Evolutionary conservation across 2,888 invertebrate genomes (phyloP).

Genomic region (Zeuzera pyrina): DNA sequence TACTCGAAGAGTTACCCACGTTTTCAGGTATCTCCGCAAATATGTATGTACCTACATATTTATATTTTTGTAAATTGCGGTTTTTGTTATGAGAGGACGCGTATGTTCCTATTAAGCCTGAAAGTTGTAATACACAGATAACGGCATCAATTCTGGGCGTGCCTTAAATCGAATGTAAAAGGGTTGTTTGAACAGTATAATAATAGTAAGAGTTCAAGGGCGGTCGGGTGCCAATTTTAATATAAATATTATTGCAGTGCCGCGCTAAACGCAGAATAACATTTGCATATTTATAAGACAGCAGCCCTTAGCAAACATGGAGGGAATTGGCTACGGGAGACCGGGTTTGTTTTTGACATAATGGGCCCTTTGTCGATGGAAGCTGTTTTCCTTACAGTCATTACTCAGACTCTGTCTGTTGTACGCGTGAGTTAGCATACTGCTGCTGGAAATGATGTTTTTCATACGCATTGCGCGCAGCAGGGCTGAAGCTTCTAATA

Average conservation of each 20-base stretch:
- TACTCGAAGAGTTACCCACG: too few species aligned
- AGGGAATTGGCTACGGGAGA: constrained; percentile 45
- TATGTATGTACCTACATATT: too few species aligned
- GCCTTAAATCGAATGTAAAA: constrained; percentile 36
- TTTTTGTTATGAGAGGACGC: constrained; percentile 14
- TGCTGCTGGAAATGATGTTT: constrained; percentile 19
- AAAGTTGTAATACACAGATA: constrained; percentile 40
- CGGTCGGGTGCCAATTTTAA: constrained; percentile 49
- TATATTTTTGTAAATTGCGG: too few species aligned
- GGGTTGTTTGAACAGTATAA: constrained; percentile 55
- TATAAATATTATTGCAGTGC: constrained; percentile 66
- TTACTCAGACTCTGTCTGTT: constrained; percentile 30
- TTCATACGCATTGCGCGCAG: constrained; percentile 12
- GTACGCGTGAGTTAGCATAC: constrained; percentile 40
- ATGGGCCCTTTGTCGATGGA: constrained; percentile 50
- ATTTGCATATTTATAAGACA: constrained; percentile 70
- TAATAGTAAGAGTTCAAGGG: constrained; percentile 56
- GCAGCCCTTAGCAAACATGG: constrained; percentile 60
- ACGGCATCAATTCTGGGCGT: constrained; percentile 25
- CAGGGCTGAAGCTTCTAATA: too few species aligned
- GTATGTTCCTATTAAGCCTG: constrained; percentile 27
- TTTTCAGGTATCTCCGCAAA: too few species aligned
- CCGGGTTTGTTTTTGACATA: constrained; percentile 61
- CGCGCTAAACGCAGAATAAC: constrained; percentile 60
- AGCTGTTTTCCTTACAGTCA: constrained; percentile 39